Percentiles rank a stretch among this genome's conserved stretches.
These are phyloP conservation scores for Globicephala melas DNA, from an alignment of 2,113 vertebrate genomes.

Conservation along the genomic window DNA sequence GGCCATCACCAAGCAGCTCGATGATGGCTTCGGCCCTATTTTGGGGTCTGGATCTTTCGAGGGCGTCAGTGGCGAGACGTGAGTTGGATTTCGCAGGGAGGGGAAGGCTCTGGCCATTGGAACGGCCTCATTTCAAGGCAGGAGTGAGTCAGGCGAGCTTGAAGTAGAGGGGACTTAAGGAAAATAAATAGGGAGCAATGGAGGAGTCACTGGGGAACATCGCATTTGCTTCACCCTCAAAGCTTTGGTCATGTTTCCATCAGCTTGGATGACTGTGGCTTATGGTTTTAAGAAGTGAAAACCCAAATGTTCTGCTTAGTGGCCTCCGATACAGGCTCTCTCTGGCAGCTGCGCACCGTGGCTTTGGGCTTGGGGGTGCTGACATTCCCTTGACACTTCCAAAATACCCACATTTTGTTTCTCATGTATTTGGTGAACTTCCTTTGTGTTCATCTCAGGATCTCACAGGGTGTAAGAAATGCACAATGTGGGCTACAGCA, in stretches of 20 bases:
- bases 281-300: slow-evolving; percentile 12
- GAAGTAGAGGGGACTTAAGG: not conserved
- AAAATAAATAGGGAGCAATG: not conserved
- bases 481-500: not conserved
- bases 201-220: not conserved
- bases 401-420: not conserved
- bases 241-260: not conserved
- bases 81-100: not conserved
- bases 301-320: not conserved
- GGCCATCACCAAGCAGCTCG: not conserved
- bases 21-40: not conserved
- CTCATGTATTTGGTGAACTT: not conserved
- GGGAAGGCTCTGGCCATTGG: not conserved
- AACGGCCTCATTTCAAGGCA: not conserved
- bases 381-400: not conserved
- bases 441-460: not conserved
- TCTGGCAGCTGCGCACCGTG: not conserved
- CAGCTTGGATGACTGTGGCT: not conserved
- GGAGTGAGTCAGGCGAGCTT: not conserved
- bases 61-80: not conserved
- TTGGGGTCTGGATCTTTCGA: not conserved
- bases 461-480: not conserved
- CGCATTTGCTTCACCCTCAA: not conserved
- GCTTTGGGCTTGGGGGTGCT: not conserved
- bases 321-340: not conserved